A percentile compares a stretch with the other conserved stretches of the same genome.
phyloP scores from a whole-genome alignment of 2,113 vertebrate genomes.

The Psittacula cyanocephala region DNA sequence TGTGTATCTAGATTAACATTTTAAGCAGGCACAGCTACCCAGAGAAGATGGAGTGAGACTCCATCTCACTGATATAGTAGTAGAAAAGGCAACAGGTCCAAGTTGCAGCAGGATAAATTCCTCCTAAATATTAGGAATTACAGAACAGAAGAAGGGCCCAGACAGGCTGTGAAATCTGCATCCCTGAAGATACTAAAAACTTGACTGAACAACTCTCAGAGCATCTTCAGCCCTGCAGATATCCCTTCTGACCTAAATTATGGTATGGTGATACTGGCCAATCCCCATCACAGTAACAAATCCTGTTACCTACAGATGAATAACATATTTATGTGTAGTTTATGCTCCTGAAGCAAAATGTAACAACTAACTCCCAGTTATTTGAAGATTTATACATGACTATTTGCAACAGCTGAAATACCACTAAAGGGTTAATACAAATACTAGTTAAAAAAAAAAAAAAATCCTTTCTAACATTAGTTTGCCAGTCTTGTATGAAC shows the following conservation, averaged over 20 bases:
- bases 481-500: background rate
- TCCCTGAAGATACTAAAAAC: background rate
- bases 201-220: background rate
- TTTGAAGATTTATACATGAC: background rate
- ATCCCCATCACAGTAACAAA: fast-evolving
- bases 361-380: background rate
- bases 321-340: fast-evolving
- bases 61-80: background rate
- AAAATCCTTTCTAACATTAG: background rate
- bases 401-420: background rate
- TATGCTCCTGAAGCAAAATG: fast-evolving
- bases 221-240: background rate
- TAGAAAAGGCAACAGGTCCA: fast-evolving
- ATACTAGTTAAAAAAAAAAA: background rate
- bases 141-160: fast-evolving
- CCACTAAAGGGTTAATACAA: background rate
- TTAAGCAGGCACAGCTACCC: background rate
- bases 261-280: background rate
- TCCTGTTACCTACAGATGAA: fast-evolving
- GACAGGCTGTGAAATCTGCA: background rate
- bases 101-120: background rate
- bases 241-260: background rate
- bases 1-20: background rate
- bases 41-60: background rate
- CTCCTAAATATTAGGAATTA: background rate